A percentile compares a stretch with the other conserved stretches of the same genome.
Conservation (phyloP, 2,888 invertebrate genomes). For the Toxonevra muliebris region DNA sequence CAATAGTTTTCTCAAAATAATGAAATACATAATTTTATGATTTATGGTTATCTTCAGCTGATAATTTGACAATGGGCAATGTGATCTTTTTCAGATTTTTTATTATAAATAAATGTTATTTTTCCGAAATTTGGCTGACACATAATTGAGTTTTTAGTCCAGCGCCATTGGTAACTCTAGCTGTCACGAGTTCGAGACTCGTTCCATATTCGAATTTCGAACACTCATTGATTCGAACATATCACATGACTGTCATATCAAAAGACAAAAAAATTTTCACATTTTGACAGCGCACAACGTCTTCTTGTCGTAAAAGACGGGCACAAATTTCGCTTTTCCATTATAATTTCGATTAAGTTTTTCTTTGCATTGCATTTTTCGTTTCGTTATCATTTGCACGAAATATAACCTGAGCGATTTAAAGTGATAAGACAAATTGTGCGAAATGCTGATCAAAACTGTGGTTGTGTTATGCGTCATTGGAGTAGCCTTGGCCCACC, state of each 20-base stretch:
- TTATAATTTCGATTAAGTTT: slow-evolving; percentile 36
- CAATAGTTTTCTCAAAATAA: too few species aligned
- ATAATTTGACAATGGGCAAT: too few species aligned
- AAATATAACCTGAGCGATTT: slow-evolving; percentile 8
- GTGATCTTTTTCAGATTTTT: too few species aligned
- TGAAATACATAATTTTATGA: too few species aligned
- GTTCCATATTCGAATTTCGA: slow-evolving; percentile 9
- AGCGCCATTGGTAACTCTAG: not conserved
- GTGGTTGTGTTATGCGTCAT: slow-evolving; percentile 53
- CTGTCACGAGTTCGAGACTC: slow-evolving; percentile 16
- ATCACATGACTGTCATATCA: slow-evolving; percentile 64
- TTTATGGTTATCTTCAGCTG: too few species aligned
- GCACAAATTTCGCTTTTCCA: slow-evolving; percentile 33
- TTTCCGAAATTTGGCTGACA: too few species aligned
- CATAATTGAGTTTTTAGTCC: not conserved
- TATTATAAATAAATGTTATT: too few species aligned
- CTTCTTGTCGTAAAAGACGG: not conserved
- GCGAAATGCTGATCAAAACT: slow-evolving; percentile 55
- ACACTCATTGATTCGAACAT: slow-evolving; percentile 18
- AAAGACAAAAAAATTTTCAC: too few species aligned
- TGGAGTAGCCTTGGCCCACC: slow-evolving; percentile 57
- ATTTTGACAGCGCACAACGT: slow-evolving; percentile 49
- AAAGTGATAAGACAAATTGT: slow-evolving; percentile 25
- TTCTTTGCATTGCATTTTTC: slow-evolving; percentile 25
- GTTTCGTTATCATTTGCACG: slow-evolving; percentile 37